Conservation (phyloP, 2,113 vertebrate species). For the Typhlomys cinereus region DNA sequence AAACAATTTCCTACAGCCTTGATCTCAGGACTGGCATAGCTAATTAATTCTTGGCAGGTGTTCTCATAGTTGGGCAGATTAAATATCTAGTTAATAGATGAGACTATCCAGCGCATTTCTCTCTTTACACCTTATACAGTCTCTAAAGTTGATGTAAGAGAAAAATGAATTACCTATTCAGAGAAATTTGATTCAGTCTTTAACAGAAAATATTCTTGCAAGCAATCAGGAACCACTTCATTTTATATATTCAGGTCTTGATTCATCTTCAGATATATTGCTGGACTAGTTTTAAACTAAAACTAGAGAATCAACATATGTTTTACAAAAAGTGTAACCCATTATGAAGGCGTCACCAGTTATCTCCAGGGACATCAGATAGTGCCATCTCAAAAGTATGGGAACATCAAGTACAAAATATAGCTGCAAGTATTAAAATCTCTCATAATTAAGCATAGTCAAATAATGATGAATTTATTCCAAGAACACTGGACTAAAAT, state of each 20-base stretch:
- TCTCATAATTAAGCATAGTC: slow-evolving; percentile 7
- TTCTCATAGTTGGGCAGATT: too few species aligned
- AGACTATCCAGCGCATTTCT: too few species aligned
- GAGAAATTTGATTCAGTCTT: neutral
- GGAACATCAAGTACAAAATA: neutral
- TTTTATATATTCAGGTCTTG: neutral
- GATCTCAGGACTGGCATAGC: too few species aligned
- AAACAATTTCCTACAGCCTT: too few species aligned
- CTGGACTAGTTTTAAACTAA: slow-evolving; percentile 33
- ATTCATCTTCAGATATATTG: slow-evolving; percentile 21
- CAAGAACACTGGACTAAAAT: neutral
- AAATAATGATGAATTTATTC: neutral
- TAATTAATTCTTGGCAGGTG: too few species aligned
- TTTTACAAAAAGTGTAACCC: neutral
- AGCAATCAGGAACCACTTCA: neutral
- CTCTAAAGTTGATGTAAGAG: neutral
- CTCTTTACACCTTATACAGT: neutral
- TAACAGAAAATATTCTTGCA: slow-evolving; percentile 29
- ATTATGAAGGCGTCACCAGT: slow-evolving; percentile 43
- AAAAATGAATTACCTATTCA: slow-evolving; percentile 15
- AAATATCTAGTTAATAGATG: too few species aligned
- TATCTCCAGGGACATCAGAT: neutral
- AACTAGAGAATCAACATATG: slow-evolving; percentile 13
- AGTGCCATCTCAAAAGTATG: neutral
- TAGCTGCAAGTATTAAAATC: slow-evolving; percentile 6